Evolutionary conservation across 2,113 vertebrate genomes (phyloP), one percentile per base, ranked within the genome.

Genomic region (Carassius carassius): DNA sequence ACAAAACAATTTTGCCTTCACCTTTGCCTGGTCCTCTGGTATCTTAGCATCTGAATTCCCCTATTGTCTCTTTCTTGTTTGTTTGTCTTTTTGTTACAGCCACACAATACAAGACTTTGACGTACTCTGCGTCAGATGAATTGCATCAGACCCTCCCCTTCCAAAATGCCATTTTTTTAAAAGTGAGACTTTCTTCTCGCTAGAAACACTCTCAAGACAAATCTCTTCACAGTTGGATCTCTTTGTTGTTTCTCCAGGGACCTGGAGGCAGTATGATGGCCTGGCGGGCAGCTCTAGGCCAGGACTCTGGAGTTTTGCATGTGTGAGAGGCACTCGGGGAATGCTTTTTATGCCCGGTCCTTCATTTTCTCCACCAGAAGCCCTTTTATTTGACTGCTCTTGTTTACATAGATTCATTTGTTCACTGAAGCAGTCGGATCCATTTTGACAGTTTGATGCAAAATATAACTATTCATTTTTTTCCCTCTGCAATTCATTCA

Each of bases 211-310:
- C 32, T 74, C 23, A 25, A 6, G 60, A 73, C 29, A 56, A 32
- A 47, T 65, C 74, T 84, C 78, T 80, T 87, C 83, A 77, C 80
- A 67, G 49, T 69, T 25, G 58, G 65, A 70, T 84, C 75, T 84
- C 88, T 87, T 87, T 74, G 76, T 37, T 65, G 74, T 35, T 32
- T 76, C 83, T 84, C 77, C 49, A 70, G 86, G 47, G 87, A 58
- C 88, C 79, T 56, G 49, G 23, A 67, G 85, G 84, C 79, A 82
- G 88, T 80, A 60, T 86, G 80, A 91, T 85, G 81, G 90, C 86
- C 84, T 89, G 89, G 87, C 80, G 80, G 74, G 75, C 23, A 47
- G 13, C 73, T 86, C 83, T 78, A 75, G 86, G 75, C 78, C 49
- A 87, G 75, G 56, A 25, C 84, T 80, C 75, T 17, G 17, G 84